Percentiles rank a stretch among this genome's conserved stretches.
These are phyloP conservation scores for Lagodon rhomboides DNA, from an alignment of 2,797 vertebrate species.

Conservation along the genomic window DNA sequence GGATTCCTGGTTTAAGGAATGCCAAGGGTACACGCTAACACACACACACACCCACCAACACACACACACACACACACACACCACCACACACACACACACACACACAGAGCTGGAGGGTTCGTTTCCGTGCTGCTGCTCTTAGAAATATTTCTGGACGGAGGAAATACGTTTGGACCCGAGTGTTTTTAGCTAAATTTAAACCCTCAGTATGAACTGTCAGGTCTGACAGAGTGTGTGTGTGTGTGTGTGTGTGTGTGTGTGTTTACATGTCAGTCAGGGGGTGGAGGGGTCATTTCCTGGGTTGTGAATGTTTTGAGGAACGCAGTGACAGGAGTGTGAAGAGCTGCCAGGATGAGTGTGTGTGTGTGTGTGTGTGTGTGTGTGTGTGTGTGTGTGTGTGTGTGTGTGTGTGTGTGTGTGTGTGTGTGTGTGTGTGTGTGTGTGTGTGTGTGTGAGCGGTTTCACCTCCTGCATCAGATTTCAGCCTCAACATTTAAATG, in stretches of 20 bases:
- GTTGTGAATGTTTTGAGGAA: conserved; percentile 52
- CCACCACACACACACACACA: conserved; percentile 14
- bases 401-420: neutral
- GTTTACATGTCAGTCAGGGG: conserved; percentile 27
- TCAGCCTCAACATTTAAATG: neutral
- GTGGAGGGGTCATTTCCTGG: conserved; percentile 48
- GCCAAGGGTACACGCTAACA: conserved; percentile 30
- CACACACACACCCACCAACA: conserved; percentile 12
- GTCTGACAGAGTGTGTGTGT: conserved; percentile 24
- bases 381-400: conserved; percentile 9
- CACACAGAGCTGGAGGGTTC: conserved; percentile 22
- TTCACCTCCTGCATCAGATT: conserved; percentile 11
- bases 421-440: too few species aligned
- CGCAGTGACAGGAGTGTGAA: conserved; percentile 44
- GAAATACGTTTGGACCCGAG: conserved; percentile 55
- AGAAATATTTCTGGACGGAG: conserved; percentile 74
- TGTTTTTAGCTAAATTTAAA: conserved; percentile 77
- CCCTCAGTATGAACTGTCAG: conserved; percentile 26
- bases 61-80: conserved; percentile 7
- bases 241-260: conserved; percentile 34
- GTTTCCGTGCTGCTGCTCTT: conserved; percentile 58
- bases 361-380: conserved; percentile 1
- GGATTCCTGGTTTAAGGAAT: conserved; percentile 61
- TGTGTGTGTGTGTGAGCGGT: too few species aligned
- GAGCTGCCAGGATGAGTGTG: conserved; percentile 15